A percentile compares a stretch with the other conserved stretches of the same genome.
Evolutionary conservation across 2,888 invertebrate species (phyloP).

Genomic region (Aproaerema taeniolella): DNA sequence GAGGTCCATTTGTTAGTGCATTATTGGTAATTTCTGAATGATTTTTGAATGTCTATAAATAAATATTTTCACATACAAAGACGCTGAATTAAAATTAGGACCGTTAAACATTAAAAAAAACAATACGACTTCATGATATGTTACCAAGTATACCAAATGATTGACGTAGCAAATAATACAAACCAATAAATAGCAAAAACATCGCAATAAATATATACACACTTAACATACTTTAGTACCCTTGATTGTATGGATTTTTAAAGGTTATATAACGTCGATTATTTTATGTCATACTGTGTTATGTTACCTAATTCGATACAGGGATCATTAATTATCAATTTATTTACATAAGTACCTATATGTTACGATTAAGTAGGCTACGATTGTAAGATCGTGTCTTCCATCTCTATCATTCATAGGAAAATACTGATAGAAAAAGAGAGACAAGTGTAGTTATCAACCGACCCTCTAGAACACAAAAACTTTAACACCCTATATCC

Average conservation of each 20-base stretch:
- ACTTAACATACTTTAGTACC: conserved; percentile 72
- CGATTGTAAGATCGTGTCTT: conserved; percentile 20
- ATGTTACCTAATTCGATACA: conserved; percentile 52
- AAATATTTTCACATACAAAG: too few species aligned
- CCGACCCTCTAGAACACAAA: conserved; percentile 36
- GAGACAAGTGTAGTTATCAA: conserved; percentile 20
- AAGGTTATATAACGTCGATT: too few species aligned
- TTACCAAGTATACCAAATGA: conserved; percentile 73
- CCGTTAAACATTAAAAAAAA: conserved; percentile 53
- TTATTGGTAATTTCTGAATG: too few species aligned
- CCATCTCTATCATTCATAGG: conserved; percentile 13
- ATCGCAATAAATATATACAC: conserved; percentile 63
- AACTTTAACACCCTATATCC: conserved; percentile 36
- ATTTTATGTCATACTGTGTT: conserved; percentile 62
- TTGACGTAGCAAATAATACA: conserved; percentile 66
- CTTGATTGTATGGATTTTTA: conserved; percentile 68
- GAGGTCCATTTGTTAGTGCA: too few species aligned
- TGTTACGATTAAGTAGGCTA: conserved; percentile 35
- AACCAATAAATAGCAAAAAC: conserved; percentile 70
- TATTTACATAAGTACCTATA: conserved; percentile 70
- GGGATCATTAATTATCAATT: conserved; percentile 51
- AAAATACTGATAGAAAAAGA: conserved; percentile 24
- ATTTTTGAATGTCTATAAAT: too few species aligned
- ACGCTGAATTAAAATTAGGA: too few species aligned
- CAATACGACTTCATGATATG: conserved; percentile 69